phyloP scores from a whole-genome alignment of 2,113 vertebrate genomes.

The Chloroceryle aenea region DNA sequence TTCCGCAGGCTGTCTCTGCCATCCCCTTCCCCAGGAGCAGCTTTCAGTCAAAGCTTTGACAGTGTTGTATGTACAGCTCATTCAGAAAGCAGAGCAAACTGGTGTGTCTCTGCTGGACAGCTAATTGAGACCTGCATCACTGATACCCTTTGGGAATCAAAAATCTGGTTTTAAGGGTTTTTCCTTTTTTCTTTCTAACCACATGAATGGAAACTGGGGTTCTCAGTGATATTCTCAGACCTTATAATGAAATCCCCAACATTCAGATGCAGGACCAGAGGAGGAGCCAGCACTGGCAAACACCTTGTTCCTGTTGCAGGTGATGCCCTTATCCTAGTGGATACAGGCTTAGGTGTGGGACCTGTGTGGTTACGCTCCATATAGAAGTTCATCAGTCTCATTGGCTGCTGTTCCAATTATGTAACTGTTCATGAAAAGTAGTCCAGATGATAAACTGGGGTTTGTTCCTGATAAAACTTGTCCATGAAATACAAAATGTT shows the following conservation, averaged over 20 bases:
- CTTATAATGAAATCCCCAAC: neutral
- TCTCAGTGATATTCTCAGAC: neutral
- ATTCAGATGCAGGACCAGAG: neutral
- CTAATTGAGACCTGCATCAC: neutral
- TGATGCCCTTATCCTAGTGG: neutral
- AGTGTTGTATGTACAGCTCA: neutral
- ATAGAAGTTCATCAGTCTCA: accelerated
- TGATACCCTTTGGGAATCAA: neutral
- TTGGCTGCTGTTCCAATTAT: neutral
- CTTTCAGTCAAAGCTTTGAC: neutral
- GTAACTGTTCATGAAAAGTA: neutral
- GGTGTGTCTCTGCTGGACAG: neutral
- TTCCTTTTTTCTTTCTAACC: neutral
- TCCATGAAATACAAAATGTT: neutral
- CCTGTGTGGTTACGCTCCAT: neutral
- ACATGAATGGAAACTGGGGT: neutral
- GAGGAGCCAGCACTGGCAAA: neutral
- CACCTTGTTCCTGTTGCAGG: neutral
- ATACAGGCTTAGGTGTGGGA: neutral
- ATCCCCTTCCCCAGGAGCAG: neutral
- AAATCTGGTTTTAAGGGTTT: neutral
- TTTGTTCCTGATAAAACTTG: neutral
- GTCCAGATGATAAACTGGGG: neutral
- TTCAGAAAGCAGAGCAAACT: neutral
- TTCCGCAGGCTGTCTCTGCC: neutral